Base-by-base conservation (phyloP, 2,113 vertebrate species). In the Opisthocomus hoazin region DNA sequence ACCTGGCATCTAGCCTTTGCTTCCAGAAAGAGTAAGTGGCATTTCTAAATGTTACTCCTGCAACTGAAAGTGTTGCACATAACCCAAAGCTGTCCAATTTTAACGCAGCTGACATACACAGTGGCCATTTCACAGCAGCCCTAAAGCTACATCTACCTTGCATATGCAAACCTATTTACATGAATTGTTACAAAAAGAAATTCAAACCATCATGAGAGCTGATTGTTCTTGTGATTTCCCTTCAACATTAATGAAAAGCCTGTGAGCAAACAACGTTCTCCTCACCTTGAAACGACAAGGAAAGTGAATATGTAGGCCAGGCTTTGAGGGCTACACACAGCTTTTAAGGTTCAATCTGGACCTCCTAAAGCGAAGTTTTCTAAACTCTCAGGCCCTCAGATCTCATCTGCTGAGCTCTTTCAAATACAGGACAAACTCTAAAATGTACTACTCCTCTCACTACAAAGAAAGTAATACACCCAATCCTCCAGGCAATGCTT, bases 271-370 rank as follows among this genome's bases (percentile, higher is more conserved):
- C 77, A 82, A 71, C 13, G 13, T 89, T 93, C 65, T 82, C 41
- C 81, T 96, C 94, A 94, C 89, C 80, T 95, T 96, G 90, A 89
- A 92, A 92, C 70, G 58, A 87, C 36, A 82, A 76, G 18, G 36
- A 69, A 81, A 89, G 61, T 43, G 57, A 73, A 85, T 58, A 85
- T 2, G 13, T 53, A 79, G 81, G 77, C 57, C 86, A 76, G 57
- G 66, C 29, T 94, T 82, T 92, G 69, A 89, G 77, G 50, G 54
- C 20, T 68, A 41, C 11, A 37, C 32, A 56, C 16, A 37, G 43
- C 56, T 88, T 92, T 81, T 75, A 70, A 95, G 65, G 85, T 90
- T 80, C 69, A 87, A 14, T 18, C 27, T 79, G 86, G 84, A 57
- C 45, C 57, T 89, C 86, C 84, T 83, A 85, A 93, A 93, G 87